Evolutionary conservation across 2,113 vertebrate genomes (phyloP).

Genomic region (Plecotus auritus): DNA sequence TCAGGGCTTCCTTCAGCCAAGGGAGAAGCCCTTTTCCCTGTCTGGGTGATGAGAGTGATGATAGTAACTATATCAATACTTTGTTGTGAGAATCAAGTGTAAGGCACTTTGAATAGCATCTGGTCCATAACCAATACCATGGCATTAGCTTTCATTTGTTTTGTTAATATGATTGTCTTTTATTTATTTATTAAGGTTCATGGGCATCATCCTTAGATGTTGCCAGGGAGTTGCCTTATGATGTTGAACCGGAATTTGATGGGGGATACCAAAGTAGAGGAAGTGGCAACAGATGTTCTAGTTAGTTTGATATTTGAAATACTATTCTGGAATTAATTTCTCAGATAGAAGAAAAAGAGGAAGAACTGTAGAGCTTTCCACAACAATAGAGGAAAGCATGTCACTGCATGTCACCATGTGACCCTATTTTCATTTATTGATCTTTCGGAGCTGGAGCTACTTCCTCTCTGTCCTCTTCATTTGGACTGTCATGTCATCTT

Average conservation of each 20-base stretch:
- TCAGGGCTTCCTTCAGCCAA: background rate
- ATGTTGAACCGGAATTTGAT: background rate
- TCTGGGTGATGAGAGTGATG: background rate
- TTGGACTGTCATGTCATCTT: background rate
- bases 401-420: background rate
- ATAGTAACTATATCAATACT: background rate
- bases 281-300: background rate
- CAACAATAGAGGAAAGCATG: background rate
- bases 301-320: conserved; percentile 4
- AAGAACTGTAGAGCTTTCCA: background rate
- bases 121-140: background rate
- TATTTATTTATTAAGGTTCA: background rate
- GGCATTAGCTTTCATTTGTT: background rate
- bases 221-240: background rate
- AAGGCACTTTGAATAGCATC: background rate
- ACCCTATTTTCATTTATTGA: background rate
- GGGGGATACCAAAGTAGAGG: background rate
- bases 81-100: background rate
- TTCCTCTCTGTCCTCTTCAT: background rate
- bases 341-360: conserved; percentile 12
- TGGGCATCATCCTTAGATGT: background rate
- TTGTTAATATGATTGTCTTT: background rate
- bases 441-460: background rate
- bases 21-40: background rate
- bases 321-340: conserved; percentile 32